phyloP scores from a whole-genome alignment of 2,113 vertebrate species.

The Brienomyrus brachyistius region DNA sequence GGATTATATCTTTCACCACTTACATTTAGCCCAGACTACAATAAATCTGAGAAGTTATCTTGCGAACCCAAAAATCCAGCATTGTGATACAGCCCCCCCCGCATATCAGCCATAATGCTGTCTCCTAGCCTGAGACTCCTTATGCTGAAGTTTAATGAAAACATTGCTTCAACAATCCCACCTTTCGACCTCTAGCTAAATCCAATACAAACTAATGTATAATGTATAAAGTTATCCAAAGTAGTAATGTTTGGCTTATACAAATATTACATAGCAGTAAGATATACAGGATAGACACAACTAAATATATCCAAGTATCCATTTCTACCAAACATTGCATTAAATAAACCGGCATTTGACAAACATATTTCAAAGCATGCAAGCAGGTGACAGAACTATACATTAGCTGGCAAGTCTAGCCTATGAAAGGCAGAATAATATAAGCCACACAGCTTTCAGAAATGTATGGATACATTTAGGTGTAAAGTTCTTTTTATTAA shows the following conservation, averaged over 20 bases:
- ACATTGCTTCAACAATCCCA: background rate
- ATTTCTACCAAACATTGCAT: background rate
- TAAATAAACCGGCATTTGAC: background rate
- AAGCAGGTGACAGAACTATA: background rate
- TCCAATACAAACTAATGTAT: background rate
- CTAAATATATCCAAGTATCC: background rate
- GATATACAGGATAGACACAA: background rate
- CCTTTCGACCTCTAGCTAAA: background rate
- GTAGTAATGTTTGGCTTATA: background rate
- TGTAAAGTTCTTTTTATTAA: conserved; percentile 42
- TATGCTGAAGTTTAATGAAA: background rate
- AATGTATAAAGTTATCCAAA: background rate
- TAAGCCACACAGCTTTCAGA: background rate
- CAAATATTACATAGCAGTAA: background rate
- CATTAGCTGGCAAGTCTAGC: background rate
- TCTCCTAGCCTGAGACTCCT: background rate
- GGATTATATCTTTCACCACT: background rate
- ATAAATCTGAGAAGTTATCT: background rate
- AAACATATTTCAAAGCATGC: background rate
- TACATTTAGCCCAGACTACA: background rate
- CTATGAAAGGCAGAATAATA: background rate
- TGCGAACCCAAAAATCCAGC: background rate
- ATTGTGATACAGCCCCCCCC: too few species aligned
- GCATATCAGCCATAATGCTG: background rate
- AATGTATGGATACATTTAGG: background rate